A percentile compares a stretch with the other conserved stretches of the same genome.
Conservation (phyloP, 2,888 invertebrate genomes). For the Anoplius nigerrimus region DNA sequence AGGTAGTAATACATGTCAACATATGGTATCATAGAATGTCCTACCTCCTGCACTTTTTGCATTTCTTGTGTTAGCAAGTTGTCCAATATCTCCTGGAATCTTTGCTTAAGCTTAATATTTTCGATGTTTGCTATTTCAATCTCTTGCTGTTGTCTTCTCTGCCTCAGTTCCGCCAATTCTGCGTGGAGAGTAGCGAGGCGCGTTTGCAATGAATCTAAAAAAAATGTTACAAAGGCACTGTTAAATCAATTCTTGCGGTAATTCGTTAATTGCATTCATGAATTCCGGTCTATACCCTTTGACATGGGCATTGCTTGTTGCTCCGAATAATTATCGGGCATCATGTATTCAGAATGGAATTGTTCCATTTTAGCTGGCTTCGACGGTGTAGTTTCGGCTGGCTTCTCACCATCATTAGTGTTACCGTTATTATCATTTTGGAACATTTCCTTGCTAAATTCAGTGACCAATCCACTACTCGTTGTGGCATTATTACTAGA, state of each 20-base stretch:
- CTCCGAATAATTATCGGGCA: conserved; percentile 64
- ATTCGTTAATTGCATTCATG: background rate
- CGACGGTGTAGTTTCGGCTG: conserved; percentile 36
- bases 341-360: conserved; percentile 68
- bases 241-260: background rate
- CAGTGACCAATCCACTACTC: conserved; percentile 76
- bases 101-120: conserved; percentile 87
- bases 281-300: conserved; percentile 46
- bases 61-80: conserved; percentile 85
- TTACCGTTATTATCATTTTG: conserved; percentile 59
- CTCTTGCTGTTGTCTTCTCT: conserved; percentile 86
- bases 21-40: no score
- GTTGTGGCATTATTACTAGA: conserved; percentile 57
- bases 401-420: conserved; percentile 54
- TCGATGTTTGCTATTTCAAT: conserved; percentile 90
- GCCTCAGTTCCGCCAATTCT: conserved; percentile 86
- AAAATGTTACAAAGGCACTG: conserved; percentile 5
- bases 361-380: conserved; percentile 66
- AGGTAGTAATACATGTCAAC: background rate
- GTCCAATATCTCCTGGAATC: conserved; percentile 89
- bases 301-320: conserved; percentile 52
- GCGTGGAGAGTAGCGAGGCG: conserved; percentile 84
- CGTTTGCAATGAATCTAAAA: conserved; percentile 76
- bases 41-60: conserved; percentile 85
- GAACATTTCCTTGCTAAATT: conserved; percentile 81